Conservation (phyloP, 1,140 invertebrate species). For the Drosophila rufa region DNA sequence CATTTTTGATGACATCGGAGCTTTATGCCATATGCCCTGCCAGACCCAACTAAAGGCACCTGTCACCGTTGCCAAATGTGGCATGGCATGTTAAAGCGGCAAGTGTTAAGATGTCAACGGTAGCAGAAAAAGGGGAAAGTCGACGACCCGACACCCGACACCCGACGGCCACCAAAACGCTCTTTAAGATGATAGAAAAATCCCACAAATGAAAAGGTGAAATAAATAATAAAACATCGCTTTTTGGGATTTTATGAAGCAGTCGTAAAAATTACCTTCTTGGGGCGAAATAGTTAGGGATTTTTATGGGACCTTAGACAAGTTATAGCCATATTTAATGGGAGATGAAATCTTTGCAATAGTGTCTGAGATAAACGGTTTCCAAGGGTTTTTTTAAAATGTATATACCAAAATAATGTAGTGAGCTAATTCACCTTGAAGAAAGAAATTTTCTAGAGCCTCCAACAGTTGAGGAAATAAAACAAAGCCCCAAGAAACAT, state of each 20-base stretch:
- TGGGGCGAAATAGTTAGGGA: not conserved
- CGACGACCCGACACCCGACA: no score
- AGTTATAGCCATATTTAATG: slow-evolving; percentile 3
- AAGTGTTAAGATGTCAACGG: slow-evolving; percentile 80
- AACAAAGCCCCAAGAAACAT: not conserved
- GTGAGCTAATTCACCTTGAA: not conserved
- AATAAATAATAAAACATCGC: slow-evolving; percentile 18
- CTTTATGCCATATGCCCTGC: slow-evolving; percentile 70
- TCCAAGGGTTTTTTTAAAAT: not conserved
- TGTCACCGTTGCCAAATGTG: slow-evolving; percentile 79
- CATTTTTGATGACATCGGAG: slow-evolving; percentile 81
- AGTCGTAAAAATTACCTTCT: slow-evolving; percentile 5
- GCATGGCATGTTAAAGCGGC: slow-evolving; percentile 75
- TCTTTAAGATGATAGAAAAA: slow-evolving; percentile 19
- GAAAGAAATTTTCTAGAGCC: not conserved
- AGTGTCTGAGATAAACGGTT: not conserved
- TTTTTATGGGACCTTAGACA: slow-evolving; percentile 7
- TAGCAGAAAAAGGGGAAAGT: slow-evolving; percentile 32
- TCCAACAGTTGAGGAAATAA: slow-evolving; percentile 1
- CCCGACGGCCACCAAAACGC: slow-evolving; percentile 23
- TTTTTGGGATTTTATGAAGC: slow-evolving; percentile 1
- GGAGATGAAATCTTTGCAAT: not conserved
- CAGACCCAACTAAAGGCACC: slow-evolving; percentile 78
- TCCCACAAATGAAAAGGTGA: slow-evolving; percentile 15
- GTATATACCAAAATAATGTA: not conserved